These are phyloP conservation scores for Phenganax stokvisi DNA, from an alignment of 92 coral and sea anemone genomes.

Conservation along the genomic window DNA sequence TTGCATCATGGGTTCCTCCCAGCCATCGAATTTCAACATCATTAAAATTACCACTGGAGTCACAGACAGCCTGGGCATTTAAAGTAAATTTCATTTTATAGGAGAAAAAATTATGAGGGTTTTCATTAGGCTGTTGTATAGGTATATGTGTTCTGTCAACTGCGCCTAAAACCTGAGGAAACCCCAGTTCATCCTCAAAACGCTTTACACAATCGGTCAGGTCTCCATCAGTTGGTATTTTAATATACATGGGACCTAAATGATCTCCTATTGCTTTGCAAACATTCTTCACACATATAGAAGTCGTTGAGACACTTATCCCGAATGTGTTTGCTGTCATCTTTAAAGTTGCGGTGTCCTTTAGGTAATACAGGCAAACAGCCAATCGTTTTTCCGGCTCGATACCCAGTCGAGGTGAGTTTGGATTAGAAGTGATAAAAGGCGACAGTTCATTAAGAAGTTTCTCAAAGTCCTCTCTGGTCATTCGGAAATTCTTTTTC, in stretches of 20 bases:
- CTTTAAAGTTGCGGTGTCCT: constrained; percentile 1
- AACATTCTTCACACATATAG: constrained; percentile 40
- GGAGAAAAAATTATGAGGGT: constrained; percentile 51
- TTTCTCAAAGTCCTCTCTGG: neutral
- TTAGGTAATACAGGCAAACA: constrained; percentile 3
- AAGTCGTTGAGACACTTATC: constrained; percentile 35
- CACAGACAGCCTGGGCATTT: constrained; percentile 58
- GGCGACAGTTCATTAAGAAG: neutral
- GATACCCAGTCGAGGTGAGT: neutral
- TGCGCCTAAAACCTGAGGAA: constrained; percentile 61
- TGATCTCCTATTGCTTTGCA: constrained; percentile 34
- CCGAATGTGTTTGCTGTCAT: constrained; percentile 19
- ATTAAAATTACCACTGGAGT: constrained; percentile 45
- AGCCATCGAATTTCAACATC: constrained; percentile 55
- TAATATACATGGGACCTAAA: constrained; percentile 50
- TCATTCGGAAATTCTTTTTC: constrained; percentile 11
- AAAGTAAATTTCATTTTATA: constrained; percentile 54
- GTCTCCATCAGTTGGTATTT: constrained; percentile 40
- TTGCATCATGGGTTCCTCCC: constrained; percentile 50
- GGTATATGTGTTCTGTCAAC: constrained; percentile 58
- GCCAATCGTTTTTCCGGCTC: constrained; percentile 3
- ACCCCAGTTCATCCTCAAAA: constrained; percentile 49
- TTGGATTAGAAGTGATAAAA: neutral
- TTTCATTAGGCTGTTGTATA: constrained; percentile 52
- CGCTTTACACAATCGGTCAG: constrained; percentile 39